Conservation (phyloP, 2,113 vertebrate genomes). For the Eupsittula cactorum region DNA sequence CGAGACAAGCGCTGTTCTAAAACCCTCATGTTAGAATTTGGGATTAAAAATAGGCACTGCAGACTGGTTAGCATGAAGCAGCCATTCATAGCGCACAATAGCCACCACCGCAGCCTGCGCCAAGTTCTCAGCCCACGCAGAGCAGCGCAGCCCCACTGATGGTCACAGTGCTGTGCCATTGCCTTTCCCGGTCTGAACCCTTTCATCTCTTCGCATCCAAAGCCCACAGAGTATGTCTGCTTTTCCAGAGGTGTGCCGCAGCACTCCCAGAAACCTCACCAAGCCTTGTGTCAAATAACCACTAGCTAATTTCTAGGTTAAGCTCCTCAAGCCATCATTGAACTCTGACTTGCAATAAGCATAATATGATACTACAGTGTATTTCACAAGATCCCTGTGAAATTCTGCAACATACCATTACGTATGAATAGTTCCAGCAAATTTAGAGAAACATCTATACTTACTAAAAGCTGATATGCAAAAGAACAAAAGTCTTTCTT, state of each 20-base stretch:
- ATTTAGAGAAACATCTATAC: not conserved
- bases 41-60: slow-evolving; percentile 56
- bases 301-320: not conserved
- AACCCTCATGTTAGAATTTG: slow-evolving; percentile 39
- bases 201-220: not conserved
- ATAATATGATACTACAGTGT: not conserved
- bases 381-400: slow-evolving; percentile 38
- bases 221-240: fast-evolving
- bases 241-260: not conserved
- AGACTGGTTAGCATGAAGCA: slow-evolving; percentile 46
- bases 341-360: not conserved
- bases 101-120: fast-evolving
- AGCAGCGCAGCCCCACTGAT: fast-evolving
- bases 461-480: not conserved
- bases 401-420: slow-evolving; percentile 3
- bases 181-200: not conserved
- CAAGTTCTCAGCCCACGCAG: not conserved
- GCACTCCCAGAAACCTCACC: not conserved
- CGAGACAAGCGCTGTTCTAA: slow-evolving; percentile 42
- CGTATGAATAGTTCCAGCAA: not conserved
- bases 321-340: not conserved
- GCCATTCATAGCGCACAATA: slow-evolving; percentile 50
- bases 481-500: not conserved
- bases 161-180: not conserved
- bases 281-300: not conserved